phyloP scores from a whole-genome alignment of 1,140 invertebrate species.

The Penaeus japonicus region DNA sequence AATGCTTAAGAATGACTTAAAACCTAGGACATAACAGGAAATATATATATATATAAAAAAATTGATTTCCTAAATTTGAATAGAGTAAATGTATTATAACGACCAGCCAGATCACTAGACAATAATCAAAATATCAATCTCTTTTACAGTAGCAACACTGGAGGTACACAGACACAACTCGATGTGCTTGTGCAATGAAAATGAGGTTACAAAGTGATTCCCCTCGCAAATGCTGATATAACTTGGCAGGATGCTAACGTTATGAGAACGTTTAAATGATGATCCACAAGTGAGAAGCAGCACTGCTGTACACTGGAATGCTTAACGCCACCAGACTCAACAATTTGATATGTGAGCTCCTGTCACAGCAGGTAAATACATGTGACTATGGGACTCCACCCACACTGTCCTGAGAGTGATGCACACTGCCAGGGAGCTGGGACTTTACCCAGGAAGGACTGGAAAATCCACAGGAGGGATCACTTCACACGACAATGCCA shows the following conservation, averaged over 20 bases:
- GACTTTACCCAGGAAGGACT: constrained; percentile 28
- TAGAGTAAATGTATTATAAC: constrained; percentile 43
- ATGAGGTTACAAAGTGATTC: constrained; percentile 33
- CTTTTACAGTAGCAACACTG: constrained; percentile 43
- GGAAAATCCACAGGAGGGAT: constrained; percentile 15
- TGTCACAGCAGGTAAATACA: constrained; percentile 39
- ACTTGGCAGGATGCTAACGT: constrained; percentile 51
- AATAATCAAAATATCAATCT: constrained; percentile 44
- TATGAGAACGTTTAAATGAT: constrained; percentile 32
- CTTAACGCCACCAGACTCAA: constrained; percentile 47
- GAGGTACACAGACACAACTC: constrained; percentile 46
- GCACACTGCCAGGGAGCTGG: constrained; percentile 18
- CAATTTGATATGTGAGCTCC: constrained; percentile 51
- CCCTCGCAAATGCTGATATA: constrained; percentile 41
- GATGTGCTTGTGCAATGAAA: constrained; percentile 45
- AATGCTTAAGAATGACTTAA: constrained; percentile 49
- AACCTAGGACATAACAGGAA: constrained; percentile 50
- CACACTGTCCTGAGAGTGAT: constrained; percentile 3
- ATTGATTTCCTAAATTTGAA: constrained; percentile 36
- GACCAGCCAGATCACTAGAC: constrained; percentile 44
- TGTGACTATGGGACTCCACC: not conserved
- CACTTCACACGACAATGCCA: not conserved
- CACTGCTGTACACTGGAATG: constrained; percentile 43
- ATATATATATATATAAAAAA: constrained; percentile 38
- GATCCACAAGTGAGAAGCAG: constrained; percentile 44